Evolutionary conservation across 92 coral and sea anemone species (phyloP), one percentile per base, ranked within the genome.

Genomic region (Siderastrea siderea): DNA sequence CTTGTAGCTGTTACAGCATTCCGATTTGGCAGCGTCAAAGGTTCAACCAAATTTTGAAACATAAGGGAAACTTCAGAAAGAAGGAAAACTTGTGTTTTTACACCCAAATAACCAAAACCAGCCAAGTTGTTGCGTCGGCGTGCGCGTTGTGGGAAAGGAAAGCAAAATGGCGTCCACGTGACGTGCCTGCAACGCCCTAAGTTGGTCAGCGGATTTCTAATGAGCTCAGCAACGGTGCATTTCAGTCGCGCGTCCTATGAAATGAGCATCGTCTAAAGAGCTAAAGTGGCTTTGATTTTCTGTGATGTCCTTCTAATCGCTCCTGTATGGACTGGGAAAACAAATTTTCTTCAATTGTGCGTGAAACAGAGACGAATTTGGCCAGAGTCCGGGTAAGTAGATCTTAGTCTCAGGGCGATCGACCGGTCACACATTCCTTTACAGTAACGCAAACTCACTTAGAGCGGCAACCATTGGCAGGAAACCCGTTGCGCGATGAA

Each of bases 271-370:
- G 64, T 51, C 9, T 1, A 52, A 1, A 53, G 60, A 53, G 5
- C 12, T 51, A 12, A 51, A 53, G n/a, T 7, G 11, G 48, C 12
- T 4, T 3, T 50, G 45, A 5, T 44, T 45, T 4, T 5, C 46
- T 48, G 0, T 51, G 3, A 38, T 77, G 44, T 77, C 16, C 50
- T 43, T 58, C 49, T 13, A 4, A 57, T 84, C 64, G 19, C 71
- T 60, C 4, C 3, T 5, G 1, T 12, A 97, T 97, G 99, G 95
- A 91, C 60, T 97, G 99, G 99, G 99, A 97, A 74, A 90, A 91
- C 87, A 95, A 92, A 81, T 95, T 95, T 84, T 92, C 98, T 53
- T 92, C 97, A 15, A 97, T 97, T 68, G 99, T 97, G 6, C 96
- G 90, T 85, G 98, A 97, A 89, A 97, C 98, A 45, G 98, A 95